Conservation (phyloP, 2,113 vertebrate genomes). For the Atlantisia rogersi region DNA sequence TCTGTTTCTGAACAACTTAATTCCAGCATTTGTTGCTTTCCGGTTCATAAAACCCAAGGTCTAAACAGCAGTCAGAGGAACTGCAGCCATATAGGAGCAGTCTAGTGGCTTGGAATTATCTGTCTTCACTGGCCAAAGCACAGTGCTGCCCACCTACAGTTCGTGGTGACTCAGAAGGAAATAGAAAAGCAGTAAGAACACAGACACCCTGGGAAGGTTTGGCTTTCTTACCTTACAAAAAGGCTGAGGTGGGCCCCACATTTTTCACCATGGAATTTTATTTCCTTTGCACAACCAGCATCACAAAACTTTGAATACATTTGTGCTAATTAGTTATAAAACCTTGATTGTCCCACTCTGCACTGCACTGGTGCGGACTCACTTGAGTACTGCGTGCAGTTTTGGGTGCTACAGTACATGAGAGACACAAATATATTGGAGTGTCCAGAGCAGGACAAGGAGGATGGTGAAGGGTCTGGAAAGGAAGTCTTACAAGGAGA, state of each 20-base stretch:
- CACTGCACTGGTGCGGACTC: too few species aligned
- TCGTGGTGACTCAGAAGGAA: not conserved
- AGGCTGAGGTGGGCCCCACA: not conserved
- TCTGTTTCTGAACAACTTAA: not conserved
- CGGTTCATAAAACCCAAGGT: not conserved
- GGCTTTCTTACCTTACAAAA: not conserved
- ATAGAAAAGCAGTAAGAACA: not conserved
- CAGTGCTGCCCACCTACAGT: not conserved
- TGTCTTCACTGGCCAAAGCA: not conserved
- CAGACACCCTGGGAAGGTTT: not conserved
- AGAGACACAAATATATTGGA: too few species aligned
- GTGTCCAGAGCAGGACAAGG: too few species aligned
- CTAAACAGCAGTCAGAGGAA: not conserved
- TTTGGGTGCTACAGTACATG: too few species aligned
- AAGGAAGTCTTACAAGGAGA: too few species aligned
- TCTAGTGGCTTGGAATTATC: not conserved
- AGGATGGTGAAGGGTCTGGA: too few species aligned
- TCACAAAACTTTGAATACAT: rapidly evolving
- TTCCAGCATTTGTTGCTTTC: not conserved
- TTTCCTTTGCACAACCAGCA: not conserved
- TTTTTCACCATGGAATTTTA: not conserved
- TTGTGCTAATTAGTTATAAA: not conserved
- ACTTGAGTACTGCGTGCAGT: too few species aligned
- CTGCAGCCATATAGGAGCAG: not conserved
- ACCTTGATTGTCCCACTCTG: too few species aligned